Evolutionary conservation across 2,797 vertebrate species (phyloP), one percentile per base, ranked within the genome.

Genomic region (Sebastes steindachneri): DNA sequence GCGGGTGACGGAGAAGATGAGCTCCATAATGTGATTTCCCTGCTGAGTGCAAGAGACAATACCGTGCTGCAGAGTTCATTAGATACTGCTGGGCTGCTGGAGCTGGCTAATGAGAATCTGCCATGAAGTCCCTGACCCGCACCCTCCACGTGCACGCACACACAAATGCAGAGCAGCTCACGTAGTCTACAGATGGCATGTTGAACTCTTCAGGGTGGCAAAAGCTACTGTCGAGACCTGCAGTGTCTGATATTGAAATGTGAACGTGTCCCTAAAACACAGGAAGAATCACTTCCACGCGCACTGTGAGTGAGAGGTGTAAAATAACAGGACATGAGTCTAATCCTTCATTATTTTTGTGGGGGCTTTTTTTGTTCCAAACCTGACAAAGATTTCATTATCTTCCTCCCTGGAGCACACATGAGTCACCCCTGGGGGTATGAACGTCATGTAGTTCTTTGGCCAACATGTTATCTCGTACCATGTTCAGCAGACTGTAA

Each of bases 21-120:
- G 88, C 76, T 90, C 86, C 73, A 75, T 93, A 90, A 93, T 92
- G 84, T 89, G 88, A 94, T 93, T 92, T 93, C 89, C 86, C 90
- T 37, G 80, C 89, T 85, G 92, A 93, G 89, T 82, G 85, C 72
- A 78, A 70, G 84, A 92, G 86, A 92, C 92, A 93, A 89, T 80
- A 69, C 84, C 17, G 29, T 26, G 84, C 84, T 71, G 74, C 82
- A 83, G 86, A 93, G 88, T 95, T 94, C 88, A 94, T 96, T 95
- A 94, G 89, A 87, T 82, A 82, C 77, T 72, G 79, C 86, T 75
- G 83, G 75, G 80, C 85, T 83, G 80, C 71, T 81, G 85, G 80
- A 82, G 80, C 70, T 29, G 65, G 74, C 89, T 92, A 92, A 93
- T 93, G 90, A 91, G 86, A 86, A 93, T 86, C 81, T 85, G 80